Evolutionary conservation across 2,113 vertebrate genomes (phyloP), one percentile per base, ranked within the genome.

Genomic region (Elgaria multicarinata): DNA sequence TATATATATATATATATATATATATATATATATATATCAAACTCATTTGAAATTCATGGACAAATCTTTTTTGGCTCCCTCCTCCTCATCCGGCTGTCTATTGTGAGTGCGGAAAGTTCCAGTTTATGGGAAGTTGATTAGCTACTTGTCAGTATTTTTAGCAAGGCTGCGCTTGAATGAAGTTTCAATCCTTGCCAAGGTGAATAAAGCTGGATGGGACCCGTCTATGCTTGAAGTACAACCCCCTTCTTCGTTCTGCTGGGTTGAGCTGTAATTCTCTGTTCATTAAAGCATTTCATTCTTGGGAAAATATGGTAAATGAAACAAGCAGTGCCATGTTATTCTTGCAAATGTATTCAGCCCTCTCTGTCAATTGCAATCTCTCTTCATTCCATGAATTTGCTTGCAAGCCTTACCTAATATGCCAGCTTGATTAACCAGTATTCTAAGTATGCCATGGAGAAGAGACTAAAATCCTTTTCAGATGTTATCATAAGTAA

Each of bases 221-320:
- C 83, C 89, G 74, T 89, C 71, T 64, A 87, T 6, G 91, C 88
- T 81, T 31, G 0, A 90, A 55, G 86, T 12, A 64, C 90, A 76
- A 75, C 92, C 18, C 92, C 44, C 81, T 74, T 0, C n/a, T 89
- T 89, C 90, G 93, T 92, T 91, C 94, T 89, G 90, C 94, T 92
- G 95, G 94, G 93, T 93, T 94, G 93, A 94, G 74, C 94, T 92
- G 0, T 89, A 92, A 91, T 93, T 95, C 96, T 94, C 82, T 76
- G 90, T 94, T 97, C 96, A 86, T 97, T 95, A 96, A 93, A 94
- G 93, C 92, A 58, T 93, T 96, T 96, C 94, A 95, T 96, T 96
- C 95, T 91, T 94, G 14, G 94, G 94, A 93, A 95, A 95, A 95
- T 93, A 94, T 64, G 31, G 90, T 93, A 94, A 95, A 95, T 91